A percentile compares a stretch with the other conserved stretches of the same genome.
Conservation (phyloP, 1,140 invertebrate genomes). For the Sitodiplosis mosellana region DNA sequence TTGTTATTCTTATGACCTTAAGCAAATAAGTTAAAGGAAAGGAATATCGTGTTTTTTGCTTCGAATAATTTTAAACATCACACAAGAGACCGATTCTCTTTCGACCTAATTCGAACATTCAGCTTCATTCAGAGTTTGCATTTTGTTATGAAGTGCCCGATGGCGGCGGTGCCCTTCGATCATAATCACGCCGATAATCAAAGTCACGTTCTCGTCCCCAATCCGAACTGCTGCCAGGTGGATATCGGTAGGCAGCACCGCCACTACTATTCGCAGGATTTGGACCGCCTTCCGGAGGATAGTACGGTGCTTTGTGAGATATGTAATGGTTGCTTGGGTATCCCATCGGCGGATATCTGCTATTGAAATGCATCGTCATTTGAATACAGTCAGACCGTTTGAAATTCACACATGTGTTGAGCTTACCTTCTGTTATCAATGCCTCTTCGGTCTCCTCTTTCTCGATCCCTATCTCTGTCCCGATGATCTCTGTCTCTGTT, state of each 20-base stretch:
- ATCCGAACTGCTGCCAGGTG: constrained; percentile 11
- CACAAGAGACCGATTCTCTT: too few relatives aligned
- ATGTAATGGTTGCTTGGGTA: constrained; percentile 13
- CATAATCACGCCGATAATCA: constrained; percentile 35
- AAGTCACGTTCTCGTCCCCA: background rate
- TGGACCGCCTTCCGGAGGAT: constrained; percentile 9
- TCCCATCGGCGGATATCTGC: constrained; percentile 10
- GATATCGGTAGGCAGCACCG: constrained; percentile 14
- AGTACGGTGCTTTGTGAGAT: constrained; percentile 15
- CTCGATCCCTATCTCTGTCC: constrained; percentile 30
- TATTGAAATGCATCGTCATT: constrained; percentile 2
- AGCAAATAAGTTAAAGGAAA: too few relatives aligned
- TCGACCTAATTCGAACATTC: too few relatives aligned
- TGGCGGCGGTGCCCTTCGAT: constrained; percentile 27
- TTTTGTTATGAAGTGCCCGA: background rate
- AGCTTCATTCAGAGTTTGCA: too few relatives aligned
- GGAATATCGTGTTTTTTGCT: too few relatives aligned
- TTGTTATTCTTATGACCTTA: too few relatives aligned
- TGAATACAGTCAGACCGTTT: background rate
- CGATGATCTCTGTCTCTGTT: constrained; percentile 24
- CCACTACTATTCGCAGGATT: constrained; percentile 13
- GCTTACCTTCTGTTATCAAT: constrained; percentile 34
- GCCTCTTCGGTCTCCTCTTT: constrained; percentile 16
- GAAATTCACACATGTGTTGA: background rate
- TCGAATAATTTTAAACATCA: too few relatives aligned